A percentile compares a stretch with the other conserved stretches of the same genome.
These are phyloP conservation scores for Taenaris catops DNA, from an alignment of 2,888 invertebrate genomes.

Conservation along the genomic window DNA sequence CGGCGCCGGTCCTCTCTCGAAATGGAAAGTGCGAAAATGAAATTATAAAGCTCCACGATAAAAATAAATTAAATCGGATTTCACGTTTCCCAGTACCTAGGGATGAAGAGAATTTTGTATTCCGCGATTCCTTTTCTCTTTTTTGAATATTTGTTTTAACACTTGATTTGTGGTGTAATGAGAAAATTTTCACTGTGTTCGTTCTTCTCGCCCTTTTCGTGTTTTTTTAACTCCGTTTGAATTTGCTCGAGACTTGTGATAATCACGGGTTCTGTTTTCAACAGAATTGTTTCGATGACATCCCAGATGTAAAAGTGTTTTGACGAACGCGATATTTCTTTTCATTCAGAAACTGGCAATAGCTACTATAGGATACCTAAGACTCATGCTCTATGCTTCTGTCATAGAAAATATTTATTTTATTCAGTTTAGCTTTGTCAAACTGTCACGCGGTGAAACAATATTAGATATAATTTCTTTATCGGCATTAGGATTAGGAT, in stretches of 20 bases:
- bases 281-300: neutral
- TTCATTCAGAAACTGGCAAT: too few species aligned
- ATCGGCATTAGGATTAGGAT: too few species aligned
- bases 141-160: conserved; percentile 77
- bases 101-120: conserved; percentile 70
- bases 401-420: too few species aligned
- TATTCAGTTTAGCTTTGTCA: too few species aligned
- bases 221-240: conserved; percentile 8
- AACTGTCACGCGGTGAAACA: too few species aligned
- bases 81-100: conserved; percentile 74
- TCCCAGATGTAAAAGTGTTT: too few species aligned
- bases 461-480: too few species aligned
- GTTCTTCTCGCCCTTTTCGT: conserved; percentile 36
- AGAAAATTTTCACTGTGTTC: conserved; percentile 70
- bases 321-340: too few species aligned
- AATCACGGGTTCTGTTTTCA: conserved; percentile 20
- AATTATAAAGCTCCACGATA: conserved; percentile 79
- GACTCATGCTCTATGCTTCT: too few species aligned
- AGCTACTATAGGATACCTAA: too few species aligned
- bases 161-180: conserved; percentile 76
- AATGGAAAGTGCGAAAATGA: conserved; percentile 81
- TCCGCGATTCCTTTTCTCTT: conserved; percentile 71
- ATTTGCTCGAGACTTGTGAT: conserved; percentile 2
- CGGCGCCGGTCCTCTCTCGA: conserved; percentile 71
- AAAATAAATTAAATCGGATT: conserved; percentile 81